These are phyloP conservation scores for Tupaia chinensis DNA, from an alignment of 2,113 vertebrate species.

Conservation along the genomic window DNA sequence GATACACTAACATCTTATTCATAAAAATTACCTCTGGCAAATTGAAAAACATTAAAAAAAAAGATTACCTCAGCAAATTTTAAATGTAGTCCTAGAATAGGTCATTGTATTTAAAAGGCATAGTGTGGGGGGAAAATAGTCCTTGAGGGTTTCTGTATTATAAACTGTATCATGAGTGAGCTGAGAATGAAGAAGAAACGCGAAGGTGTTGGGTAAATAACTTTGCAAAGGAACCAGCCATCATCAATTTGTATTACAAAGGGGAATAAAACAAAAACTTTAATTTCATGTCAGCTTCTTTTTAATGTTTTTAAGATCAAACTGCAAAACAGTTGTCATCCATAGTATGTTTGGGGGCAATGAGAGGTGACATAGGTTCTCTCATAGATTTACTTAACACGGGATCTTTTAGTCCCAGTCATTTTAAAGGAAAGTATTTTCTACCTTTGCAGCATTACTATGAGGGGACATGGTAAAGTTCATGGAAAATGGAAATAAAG, in stretches of 20 bases:
- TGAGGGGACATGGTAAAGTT: too few relatives aligned
- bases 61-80: background rate
- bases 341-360: background rate
- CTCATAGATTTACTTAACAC: conserved; percentile 5
- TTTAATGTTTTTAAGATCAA: conserved; percentile 35
- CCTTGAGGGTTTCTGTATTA: background rate
- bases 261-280: background rate
- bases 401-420: background rate
- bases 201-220: conserved; percentile 2
- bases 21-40: background rate
- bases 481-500: too few relatives aligned
- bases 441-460: conserved; percentile 32
- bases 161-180: background rate
- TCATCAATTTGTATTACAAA: conserved; percentile 16
- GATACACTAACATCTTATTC: background rate
- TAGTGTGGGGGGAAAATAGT: background rate
- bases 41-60: background rate
- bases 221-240: conserved; percentile 36
- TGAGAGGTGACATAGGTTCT: background rate
- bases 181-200: background rate
- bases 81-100: background rate
- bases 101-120: background rate
- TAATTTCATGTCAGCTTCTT: background rate
- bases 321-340: background rate
- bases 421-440: conserved; percentile 20